Percentiles rank a stretch among this genome's conserved stretches.
Conservation (phyloP, 2,113 vertebrate species). For the Pseudorhombus dupliciocellatus region DNA sequence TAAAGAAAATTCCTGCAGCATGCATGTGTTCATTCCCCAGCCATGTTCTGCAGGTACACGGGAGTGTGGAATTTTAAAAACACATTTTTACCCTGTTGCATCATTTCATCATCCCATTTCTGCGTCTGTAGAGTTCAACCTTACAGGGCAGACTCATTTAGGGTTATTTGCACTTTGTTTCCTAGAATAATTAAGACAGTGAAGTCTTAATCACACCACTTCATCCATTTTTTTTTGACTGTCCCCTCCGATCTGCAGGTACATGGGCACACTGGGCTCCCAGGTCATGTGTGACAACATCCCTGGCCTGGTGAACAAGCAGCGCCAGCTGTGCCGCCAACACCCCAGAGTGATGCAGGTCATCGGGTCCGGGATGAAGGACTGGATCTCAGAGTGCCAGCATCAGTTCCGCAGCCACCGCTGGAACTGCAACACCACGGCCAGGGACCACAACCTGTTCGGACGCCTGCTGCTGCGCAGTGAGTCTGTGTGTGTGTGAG, state of each 20-base stretch:
- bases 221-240: neutral
- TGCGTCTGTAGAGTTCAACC: neutral
- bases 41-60: slow-evolving; percentile 25
- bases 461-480: slow-evolving; percentile 89
- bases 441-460: slow-evolving; percentile 89
- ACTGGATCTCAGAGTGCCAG: slow-evolving; percentile 94
- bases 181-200: neutral
- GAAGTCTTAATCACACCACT: neutral
- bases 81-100: neutral
- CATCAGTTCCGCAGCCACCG: slow-evolving; percentile 95
- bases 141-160: neutral
- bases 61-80: slow-evolving; percentile 26
- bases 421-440: slow-evolving; percentile 93
- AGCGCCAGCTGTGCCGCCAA: slow-evolving; percentile 93
- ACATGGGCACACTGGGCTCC: slow-evolving; percentile 91
- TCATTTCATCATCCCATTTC: neutral
- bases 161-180: neutral
- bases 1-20: slow-evolving; percentile 14
- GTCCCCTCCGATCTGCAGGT: slow-evolving; percentile 40
- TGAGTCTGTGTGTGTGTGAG: slow-evolving; percentile 75
- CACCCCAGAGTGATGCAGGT: slow-evolving; percentile 91
- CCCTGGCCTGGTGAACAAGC: slow-evolving; percentile 91
- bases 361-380: slow-evolving; percentile 87
- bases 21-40: slow-evolving; percentile 8
- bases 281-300: slow-evolving; percentile 97